Conservation (phyloP, 2,113 vertebrate species). For the Corydoras sp. region DNA sequence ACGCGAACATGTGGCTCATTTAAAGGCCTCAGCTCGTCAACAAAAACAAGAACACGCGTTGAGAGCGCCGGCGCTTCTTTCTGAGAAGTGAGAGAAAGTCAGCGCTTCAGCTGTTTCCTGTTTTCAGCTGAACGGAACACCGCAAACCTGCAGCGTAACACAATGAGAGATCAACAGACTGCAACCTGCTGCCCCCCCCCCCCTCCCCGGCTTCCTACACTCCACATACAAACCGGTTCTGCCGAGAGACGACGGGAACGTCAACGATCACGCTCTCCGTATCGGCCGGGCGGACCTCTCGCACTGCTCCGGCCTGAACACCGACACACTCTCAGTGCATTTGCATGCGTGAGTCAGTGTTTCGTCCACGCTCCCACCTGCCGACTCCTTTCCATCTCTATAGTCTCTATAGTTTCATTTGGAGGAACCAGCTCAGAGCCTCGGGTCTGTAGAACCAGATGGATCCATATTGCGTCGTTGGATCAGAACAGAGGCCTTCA, state of each 20-base stretch:
- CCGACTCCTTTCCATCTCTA: background rate
- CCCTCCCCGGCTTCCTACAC: background rate
- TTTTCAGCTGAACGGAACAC: constrained; percentile 50
- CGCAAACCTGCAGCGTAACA: constrained; percentile 37
- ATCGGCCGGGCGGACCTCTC: background rate
- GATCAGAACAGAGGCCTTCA: background rate
- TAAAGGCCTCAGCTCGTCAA: constrained; percentile 60
- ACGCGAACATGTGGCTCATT: constrained; percentile 44
- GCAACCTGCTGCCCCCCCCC: too few species aligned
- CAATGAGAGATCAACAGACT: constrained; percentile 16
- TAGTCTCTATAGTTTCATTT: background rate
- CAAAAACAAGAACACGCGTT: constrained; percentile 49
- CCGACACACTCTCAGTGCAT: background rate
- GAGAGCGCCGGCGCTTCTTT: constrained; percentile 35
- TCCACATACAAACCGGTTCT: background rate
- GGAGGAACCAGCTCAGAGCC: background rate
- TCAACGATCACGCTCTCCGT: constrained; percentile 3
- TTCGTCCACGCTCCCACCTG: constrained; percentile 8
- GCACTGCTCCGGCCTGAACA: background rate
- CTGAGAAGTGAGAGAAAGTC: constrained; percentile 53
- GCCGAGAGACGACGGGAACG: too few species aligned
- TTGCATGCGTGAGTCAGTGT: constrained; percentile 18
- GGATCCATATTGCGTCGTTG: background rate
- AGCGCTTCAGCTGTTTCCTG: constrained; percentile 71
- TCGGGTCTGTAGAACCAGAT: background rate